A percentile compares a stretch with the other conserved stretches of the same genome.
Evolutionary conservation across 1,140 invertebrate species (phyloP).

Genomic region (Babylonia areolata): DNA sequence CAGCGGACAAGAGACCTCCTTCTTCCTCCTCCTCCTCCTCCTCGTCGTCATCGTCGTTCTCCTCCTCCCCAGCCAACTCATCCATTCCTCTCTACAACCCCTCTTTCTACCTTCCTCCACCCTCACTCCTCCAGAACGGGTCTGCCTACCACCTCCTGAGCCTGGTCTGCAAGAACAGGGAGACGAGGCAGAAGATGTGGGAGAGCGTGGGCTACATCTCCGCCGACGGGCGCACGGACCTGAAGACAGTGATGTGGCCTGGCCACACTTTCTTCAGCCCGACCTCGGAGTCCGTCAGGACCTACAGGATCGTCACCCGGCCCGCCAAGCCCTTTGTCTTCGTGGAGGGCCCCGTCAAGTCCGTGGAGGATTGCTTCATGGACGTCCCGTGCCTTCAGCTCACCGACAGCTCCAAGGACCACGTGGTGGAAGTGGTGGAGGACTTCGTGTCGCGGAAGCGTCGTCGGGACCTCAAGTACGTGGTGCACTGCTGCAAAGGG

Average conservation of each 20-base stretch:
- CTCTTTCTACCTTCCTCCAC: not conserved
- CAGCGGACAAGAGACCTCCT: not conserved
- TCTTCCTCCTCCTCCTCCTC: not conserved
- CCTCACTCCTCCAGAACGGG: not conserved
- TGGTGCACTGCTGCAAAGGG: conserved; percentile 91
- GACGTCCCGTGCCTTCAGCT: conserved; percentile 84
- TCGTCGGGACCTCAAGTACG: conserved; percentile 64
- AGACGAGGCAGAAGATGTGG: conserved; percentile 55
- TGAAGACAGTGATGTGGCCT: conserved; percentile 92
- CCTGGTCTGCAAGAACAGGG: conserved; percentile 75
- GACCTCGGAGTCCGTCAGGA: conserved; percentile 76
- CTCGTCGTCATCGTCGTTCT: not conserved
- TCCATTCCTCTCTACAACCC: no score
- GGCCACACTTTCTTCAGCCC: conserved; percentile 79
- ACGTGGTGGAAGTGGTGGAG: conserved; percentile 38
- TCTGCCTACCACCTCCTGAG: conserved; percentile 82
- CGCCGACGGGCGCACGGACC: conserved; percentile 48
- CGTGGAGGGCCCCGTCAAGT: conserved; percentile 52
- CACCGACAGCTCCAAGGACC: conserved; percentile 34
- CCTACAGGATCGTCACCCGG: conserved; percentile 89
- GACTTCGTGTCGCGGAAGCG: conserved; percentile 51
- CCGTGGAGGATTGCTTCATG: conserved; percentile 71
- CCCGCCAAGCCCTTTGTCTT: conserved; percentile 71
- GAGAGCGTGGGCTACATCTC: conserved; percentile 85
- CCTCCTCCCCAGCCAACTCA: not conserved